Conservation (phyloP, 2,113 vertebrate species). For the Philantomba maxwellii region DNA sequence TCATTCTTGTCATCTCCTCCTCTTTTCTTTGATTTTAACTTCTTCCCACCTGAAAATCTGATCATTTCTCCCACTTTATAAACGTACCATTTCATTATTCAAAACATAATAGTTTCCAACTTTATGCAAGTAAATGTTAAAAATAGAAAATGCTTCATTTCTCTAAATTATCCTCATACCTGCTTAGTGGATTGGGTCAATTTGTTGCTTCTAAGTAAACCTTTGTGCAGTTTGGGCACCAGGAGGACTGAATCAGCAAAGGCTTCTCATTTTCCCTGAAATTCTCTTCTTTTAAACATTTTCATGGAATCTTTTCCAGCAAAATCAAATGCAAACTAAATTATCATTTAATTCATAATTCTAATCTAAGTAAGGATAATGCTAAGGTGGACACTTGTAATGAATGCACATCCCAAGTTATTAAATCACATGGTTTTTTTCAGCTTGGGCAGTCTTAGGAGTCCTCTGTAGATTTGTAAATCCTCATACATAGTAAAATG, state of each 20-base stretch:
- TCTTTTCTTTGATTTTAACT: neutral
- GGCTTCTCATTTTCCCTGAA: neutral
- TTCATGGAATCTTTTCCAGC: neutral
- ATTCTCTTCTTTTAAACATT: neutral
- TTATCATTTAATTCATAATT: neutral
- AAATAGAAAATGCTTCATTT: neutral
- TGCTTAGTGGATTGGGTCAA: neutral
- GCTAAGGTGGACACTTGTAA: neutral
- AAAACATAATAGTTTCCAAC: neutral
- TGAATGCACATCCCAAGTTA: neutral
- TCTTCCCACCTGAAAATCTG: neutral
- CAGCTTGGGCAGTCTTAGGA: neutral
- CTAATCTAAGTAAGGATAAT: neutral
- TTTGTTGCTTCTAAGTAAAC: neutral
- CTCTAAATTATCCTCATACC: neutral
- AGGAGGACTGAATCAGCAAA: neutral
- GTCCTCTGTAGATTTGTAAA: neutral
- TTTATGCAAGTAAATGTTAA: neutral
- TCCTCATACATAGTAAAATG: neutral
- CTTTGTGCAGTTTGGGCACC: neutral
- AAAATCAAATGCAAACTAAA: neutral
- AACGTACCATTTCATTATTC: neutral
- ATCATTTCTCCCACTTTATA: neutral
- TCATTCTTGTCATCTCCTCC: neutral
- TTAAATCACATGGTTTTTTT: neutral